These are phyloP conservation scores for Grammomys dolichurus DNA, from an alignment of 2,113 vertebrate species.

Conservation along the genomic window DNA sequence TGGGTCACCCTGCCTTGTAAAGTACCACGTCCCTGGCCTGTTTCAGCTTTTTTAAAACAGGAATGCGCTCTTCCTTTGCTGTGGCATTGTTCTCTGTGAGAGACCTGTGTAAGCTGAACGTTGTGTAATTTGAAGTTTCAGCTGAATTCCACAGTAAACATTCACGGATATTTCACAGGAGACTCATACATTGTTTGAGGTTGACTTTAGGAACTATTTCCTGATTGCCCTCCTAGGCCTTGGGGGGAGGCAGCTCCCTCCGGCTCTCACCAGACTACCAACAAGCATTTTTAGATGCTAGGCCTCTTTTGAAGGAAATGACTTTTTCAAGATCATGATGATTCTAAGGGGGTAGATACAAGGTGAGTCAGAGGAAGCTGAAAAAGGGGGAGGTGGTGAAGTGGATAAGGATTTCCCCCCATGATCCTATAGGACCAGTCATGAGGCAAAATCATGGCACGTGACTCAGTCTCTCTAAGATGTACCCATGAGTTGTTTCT, in stretches of 20 bases:
- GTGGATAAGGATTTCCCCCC: constrained; percentile 15
- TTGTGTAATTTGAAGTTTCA: constrained; percentile 80
- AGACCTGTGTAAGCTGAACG: constrained; percentile 70
- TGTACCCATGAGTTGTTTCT: background rate
- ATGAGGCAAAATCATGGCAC: constrained; percentile 54
- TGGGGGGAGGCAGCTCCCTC: background rate
- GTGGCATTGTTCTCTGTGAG: constrained; percentile 66
- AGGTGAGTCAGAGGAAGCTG: constrained; percentile 29
- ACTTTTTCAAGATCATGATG: background rate
- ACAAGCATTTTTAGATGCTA: constrained; percentile 7
- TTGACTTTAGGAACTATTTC: constrained; percentile 69
- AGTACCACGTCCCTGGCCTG: constrained; percentile 72
- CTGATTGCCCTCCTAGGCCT: constrained; percentile 62
- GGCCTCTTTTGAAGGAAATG: constrained; percentile 47
- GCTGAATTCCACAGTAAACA: constrained; percentile 84
- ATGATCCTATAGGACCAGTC: background rate
- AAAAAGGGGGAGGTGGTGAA: background rate
- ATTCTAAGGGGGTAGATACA: background rate
- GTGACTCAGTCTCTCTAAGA: constrained; percentile 55
- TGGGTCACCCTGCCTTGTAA: constrained; percentile 72
- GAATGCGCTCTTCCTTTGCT: constrained; percentile 63
- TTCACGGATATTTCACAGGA: constrained; percentile 75
- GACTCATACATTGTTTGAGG: constrained; percentile 78
- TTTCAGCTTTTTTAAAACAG: constrained; percentile 70
- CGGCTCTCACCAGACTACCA: background rate